Evolutionary conservation across 2,888 invertebrate species (phyloP), one percentile per base, ranked within the genome.

Genomic region (Marronus borbonicus): DNA sequence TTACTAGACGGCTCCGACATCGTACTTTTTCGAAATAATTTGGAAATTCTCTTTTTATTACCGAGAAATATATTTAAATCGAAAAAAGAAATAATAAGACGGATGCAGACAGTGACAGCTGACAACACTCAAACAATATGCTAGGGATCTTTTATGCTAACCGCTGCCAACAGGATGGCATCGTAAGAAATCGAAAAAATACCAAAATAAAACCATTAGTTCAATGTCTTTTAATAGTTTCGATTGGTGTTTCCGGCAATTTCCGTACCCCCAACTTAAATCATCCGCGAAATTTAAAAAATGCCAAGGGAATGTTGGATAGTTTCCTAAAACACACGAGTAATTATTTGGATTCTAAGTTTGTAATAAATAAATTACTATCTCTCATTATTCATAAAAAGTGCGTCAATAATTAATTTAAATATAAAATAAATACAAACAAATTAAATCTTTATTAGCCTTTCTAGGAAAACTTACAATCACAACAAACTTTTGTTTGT

Each of bases 1-100:
- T 91, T 91, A 24, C 87, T 84, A 81, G 90, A 91, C 2, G 91
- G 89, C 83, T 94, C 94, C 55, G 93, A 93, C 93, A 93, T 93
- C 75, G 81, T 87, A 14, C 1, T 2, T 55, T 17, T 44, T 44
- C 12, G 8, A 44, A 44, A 12, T 44, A 44, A 44, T 44, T 44
- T 12, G 2, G 12, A 8, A 44, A 8, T 44, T 44, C 44, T 8
- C 44, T 44, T 44, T 44, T 44, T 44, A 44, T 12, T 8, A 1
- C 2, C 2, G 8, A 44, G 1, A 44, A 44, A 44, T 44, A 12
- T 5, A 36, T 5, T 5, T 24, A 24, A 24, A 24, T 24, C 52
- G 52, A 3, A 14, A 55, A 55, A 55, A n/a, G 1, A 44, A 44
- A 44, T 2, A 44, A 44, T 44, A 44, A 44, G 2, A 8, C 44